Percentiles rank a stretch among this genome's conserved stretches.
Conservation (phyloP, 2,888 invertebrate species). For the Agonum fuliginosum region DNA sequence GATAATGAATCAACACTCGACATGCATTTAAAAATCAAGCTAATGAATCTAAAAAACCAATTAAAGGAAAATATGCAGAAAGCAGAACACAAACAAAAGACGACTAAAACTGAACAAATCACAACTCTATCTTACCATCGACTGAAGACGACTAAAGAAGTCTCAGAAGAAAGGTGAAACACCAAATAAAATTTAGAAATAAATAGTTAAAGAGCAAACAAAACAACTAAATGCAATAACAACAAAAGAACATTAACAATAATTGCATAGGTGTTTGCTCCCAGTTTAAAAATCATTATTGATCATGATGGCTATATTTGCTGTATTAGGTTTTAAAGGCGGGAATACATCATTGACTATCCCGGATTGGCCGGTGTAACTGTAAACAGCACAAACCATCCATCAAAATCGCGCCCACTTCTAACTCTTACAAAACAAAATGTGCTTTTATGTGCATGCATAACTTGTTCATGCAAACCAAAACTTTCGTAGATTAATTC, state of each 20-base stretch:
- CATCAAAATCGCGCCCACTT: slow-evolving; percentile 9
- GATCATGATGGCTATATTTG: slow-evolving; percentile 41
- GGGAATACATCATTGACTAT: slow-evolving; percentile 96
- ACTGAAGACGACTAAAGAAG: slow-evolving; percentile 53
- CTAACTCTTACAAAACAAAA: background rate
- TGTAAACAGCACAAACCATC: slow-evolving; percentile 81
- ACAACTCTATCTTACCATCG: slow-evolving; percentile 54
- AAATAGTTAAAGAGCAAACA: slow-evolving; percentile 49
- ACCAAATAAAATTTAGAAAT: slow-evolving; percentile 47
- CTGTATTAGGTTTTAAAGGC: slow-evolving; percentile 71
- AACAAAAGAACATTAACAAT: slow-evolving; percentile 41
- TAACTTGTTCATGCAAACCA: slow-evolving; percentile 11
- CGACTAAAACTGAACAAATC: slow-evolving; percentile 35
- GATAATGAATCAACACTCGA: background rate
- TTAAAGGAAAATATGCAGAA: background rate
- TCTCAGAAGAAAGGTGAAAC: slow-evolving; percentile 45
- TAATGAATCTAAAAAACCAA: background rate
- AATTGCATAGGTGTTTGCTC: slow-evolving; percentile 45
- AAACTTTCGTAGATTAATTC: background rate
- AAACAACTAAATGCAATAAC: slow-evolving; percentile 49
- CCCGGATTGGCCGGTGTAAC: slow-evolving; percentile 94
- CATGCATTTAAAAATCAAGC: slow-evolving; percentile 10
- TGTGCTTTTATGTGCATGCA: slow-evolving; percentile 41
- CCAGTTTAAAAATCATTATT: slow-evolving; percentile 23
- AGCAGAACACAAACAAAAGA: slow-evolving; percentile 31